Evolutionary conservation across 1,140 invertebrate species (phyloP), one percentile per base, ranked within the genome.

Genomic region (Coelopa frigida): DNA sequence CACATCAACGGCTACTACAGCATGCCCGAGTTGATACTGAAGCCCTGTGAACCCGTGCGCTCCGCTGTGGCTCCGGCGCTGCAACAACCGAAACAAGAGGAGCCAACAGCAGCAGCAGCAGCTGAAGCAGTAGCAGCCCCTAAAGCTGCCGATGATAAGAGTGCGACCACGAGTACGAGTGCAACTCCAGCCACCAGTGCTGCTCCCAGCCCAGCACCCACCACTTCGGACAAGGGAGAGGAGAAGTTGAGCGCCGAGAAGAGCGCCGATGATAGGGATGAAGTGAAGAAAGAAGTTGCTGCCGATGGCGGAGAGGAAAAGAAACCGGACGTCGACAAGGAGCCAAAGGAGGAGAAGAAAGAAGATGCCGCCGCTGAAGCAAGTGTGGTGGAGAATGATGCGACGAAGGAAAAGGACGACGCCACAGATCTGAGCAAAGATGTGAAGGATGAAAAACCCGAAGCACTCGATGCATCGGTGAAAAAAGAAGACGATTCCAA

Each of bases 1-100:
- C 83, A 89, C 55, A 96, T 98, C 43, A 99, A 99, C 70, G 96
- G 96, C 0, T 89, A 91, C 53, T 94, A 95, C 68, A 97, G 93
- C 51, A 96, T 99, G 89, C 94, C 95, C 0, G 89, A 93, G 67
- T 74, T 92, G 52, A 84, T 94, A 17, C 79, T 84, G 5, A 89
- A 89, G 56, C 83, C 85, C 0, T 79, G 83, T 1, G 84, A 86
- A 51, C 82, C 82, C 1, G 77, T 81, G 3, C 78, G 80, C 47
- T n/a, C n/a, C n/a, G n/a, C n/a, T n/a, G 42, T 48, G 3, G 54
- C 46, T 3, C 23, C 43, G 5, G 20, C 21, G 55, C 54, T 2
- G 53, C 54, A 21, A 44, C 51, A 5, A 46, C 51, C 23, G 43
- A 51, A 14, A 22, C 26, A 2, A 8, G 12, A 46, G 1, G 11